phyloP scores from a whole-genome alignment of 2,888 invertebrate species.

The Eristalis pertinax region DNA sequence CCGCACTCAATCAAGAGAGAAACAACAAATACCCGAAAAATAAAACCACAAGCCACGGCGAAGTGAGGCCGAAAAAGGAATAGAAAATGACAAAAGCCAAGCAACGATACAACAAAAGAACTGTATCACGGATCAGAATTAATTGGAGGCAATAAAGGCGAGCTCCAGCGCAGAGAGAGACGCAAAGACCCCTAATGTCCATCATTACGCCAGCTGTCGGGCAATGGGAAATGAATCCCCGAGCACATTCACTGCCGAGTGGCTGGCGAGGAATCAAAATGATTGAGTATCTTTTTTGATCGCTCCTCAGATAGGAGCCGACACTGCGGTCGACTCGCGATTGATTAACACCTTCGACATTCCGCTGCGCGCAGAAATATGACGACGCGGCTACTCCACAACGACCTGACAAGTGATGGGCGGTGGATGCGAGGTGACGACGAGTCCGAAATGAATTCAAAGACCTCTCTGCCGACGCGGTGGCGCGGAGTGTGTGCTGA shows the following conservation, averaged over 20 bases:
- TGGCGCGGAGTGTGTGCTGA: background rate
- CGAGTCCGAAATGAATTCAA: conserved; percentile 1
- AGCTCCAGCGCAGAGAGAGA: conserved; percentile 22
- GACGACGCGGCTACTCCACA: background rate
- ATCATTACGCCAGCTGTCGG: conserved; percentile 49
- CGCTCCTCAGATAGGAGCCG: conserved; percentile 8
- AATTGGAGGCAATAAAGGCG: conserved; percentile 60
- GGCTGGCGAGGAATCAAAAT: background rate
- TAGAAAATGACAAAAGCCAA: background rate
- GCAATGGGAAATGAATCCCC: conserved; percentile 10
- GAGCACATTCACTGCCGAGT: conserved; percentile 3
- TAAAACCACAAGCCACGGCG: background rate
- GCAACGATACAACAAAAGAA: conserved; percentile 19
- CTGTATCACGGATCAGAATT: conserved; percentile 42
- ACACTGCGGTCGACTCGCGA: background rate
- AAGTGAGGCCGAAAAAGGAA: background rate
- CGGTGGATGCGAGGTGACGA: background rate
- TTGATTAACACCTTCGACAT: conserved; percentile 45
- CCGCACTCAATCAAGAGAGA: background rate
- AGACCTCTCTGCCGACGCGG: background rate
- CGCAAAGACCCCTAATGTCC: conserved; percentile 34
- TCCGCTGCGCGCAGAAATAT: conserved; percentile 5
- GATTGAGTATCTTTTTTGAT: conserved; percentile 32
- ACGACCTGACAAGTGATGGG: background rate
- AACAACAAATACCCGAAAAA: background rate